Evolutionary conservation across 2,797 vertebrate genomes (phyloP).

Genomic region (Serranus cabrilla): DNA sequence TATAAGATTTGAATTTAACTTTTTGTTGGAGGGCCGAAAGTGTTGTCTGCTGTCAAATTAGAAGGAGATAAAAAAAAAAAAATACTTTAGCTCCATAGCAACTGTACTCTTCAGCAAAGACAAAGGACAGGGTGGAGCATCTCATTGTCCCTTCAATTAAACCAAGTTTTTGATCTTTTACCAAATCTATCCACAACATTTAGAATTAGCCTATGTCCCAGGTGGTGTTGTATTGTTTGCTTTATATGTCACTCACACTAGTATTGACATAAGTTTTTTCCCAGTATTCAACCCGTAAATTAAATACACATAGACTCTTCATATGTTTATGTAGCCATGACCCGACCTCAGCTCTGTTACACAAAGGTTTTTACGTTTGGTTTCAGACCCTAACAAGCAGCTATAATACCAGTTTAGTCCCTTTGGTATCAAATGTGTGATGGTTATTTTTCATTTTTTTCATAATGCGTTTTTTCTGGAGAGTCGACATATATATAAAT

Average conservation of each 20-base stretch:
- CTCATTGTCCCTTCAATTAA: neutral
- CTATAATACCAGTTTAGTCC: neutral
- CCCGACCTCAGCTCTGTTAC: neutral
- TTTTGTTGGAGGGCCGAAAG: neutral
- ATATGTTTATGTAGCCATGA: neutral
- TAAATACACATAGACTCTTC: neutral
- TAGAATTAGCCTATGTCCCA: neutral
- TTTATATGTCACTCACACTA: constrained; percentile 4
- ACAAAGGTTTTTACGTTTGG: neutral
- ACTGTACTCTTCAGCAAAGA: neutral
- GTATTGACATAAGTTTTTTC: neutral
- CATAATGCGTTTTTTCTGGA: constrained; percentile 9
- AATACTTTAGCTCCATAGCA: neutral
- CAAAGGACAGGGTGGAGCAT: neutral
- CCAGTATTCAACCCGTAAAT: neutral
- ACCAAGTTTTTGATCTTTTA: neutral
- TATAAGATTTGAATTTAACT: neutral
- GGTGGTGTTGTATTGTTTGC: neutral
- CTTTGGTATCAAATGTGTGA: neutral
- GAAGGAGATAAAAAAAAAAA: neutral
- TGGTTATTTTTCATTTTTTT: constrained; percentile 21
- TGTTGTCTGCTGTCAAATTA: neutral
- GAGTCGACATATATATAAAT: neutral
- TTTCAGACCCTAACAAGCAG: neutral
- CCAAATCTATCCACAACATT: neutral